Base-by-base conservation (phyloP, 1,140 invertebrate genomes). In the Berghia stephanieae region DNA sequence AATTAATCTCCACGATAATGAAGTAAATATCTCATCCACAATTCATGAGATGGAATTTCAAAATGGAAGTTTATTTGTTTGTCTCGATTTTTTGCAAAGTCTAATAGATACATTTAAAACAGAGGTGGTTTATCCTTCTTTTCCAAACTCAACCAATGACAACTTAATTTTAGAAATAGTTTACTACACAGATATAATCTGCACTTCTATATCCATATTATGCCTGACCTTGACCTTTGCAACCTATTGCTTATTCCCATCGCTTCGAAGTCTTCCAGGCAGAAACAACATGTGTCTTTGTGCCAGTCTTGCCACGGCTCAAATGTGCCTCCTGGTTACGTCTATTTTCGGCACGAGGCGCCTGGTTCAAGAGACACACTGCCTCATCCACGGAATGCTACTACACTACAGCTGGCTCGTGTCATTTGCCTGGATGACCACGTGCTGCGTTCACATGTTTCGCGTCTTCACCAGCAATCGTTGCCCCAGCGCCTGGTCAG, bases 371-470 rank as follows among this genome's bases (percentile, higher is more conserved):
- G 6, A 44, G 0, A 57, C 87, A 3, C 18, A 34, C 18, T 91
- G 90, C 75, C 77, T 85, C 18, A 66, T 79, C 0, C 82, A 93
- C 92, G 95, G 94, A 73, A 92, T 94, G 72, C 89, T 92, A 80
- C 95, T 95, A 91, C 96, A 97, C 87, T 97, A 96, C 91, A 93
- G 95, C 88, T 96, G 96, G 90, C 90, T 97, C 85, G 93, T 95
- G 38, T 94, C 95, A 67, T 97, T 97, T 91, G 96, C 96, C 89
- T 97, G 96, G 96, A 93, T 97, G 77, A 96, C 95, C 90, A 95
- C 95, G 49, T 96, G 97, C 95, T 96, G 96, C 43, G 18, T 66
- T 1, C 55, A 78, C 75, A 74, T 78, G 75, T 42, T 49, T 16
- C 55, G 66, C 3, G 96, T 95, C 4, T 89, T 90, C 57, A 74